phyloP scores from a whole-genome alignment of 2,888 invertebrate species.

The Phaonia tiefii region DNA sequence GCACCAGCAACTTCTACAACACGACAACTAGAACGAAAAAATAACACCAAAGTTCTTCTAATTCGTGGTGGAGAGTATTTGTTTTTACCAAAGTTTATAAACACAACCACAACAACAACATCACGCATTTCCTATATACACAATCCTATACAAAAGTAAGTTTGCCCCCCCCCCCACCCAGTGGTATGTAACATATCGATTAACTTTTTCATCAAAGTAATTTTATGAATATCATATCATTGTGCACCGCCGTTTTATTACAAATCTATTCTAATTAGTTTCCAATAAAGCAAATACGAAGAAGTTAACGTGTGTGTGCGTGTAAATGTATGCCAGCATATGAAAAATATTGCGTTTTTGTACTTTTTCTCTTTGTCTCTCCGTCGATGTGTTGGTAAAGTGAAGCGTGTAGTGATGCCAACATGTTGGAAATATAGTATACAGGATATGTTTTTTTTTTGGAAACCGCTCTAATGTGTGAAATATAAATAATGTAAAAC shows the following conservation, averaged over 20 bases:
- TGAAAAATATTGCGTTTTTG: not conserved
- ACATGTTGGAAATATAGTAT: no score
- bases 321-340: not conserved
- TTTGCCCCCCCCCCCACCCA: not conserved
- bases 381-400: no score
- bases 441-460: no score
- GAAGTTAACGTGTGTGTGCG: not conserved
- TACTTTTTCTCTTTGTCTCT: no score
- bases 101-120: no score
- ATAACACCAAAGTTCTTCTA: not conserved
- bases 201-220: not conserved
- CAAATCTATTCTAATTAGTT: slow-evolving; percentile 24
- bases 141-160: not conserved
- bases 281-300: slow-evolving; percentile 2
- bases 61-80: not conserved
- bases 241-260: not conserved
- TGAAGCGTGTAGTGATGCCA: no score
- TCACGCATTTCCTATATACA: no score
- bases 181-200: not conserved
- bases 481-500: no score
- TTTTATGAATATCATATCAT: not conserved
- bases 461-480: no score
- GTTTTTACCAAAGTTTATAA: no score
- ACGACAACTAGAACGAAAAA: not conserved
- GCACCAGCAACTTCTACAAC: slow-evolving; percentile 16